Evolutionary conservation across 2,888 invertebrate genomes (phyloP).

Genomic region (Eupithecia abbreviata): DNA sequence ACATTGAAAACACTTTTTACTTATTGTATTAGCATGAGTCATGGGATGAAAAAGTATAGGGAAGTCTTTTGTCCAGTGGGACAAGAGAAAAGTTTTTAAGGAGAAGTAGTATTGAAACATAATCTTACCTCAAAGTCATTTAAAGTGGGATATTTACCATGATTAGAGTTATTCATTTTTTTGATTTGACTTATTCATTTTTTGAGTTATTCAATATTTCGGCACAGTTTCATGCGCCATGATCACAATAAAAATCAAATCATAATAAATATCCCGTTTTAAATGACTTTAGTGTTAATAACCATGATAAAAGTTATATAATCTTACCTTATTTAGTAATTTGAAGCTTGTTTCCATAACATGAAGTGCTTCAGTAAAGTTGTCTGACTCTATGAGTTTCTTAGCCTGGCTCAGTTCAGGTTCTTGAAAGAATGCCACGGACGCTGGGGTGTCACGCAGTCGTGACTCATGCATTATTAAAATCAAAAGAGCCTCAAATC

Average conservation of each 20-base stretch:
- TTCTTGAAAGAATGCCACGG: slow-evolving; percentile 86
- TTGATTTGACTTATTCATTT: no score
- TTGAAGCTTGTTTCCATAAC: slow-evolving; percentile 87
- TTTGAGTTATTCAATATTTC: no score
- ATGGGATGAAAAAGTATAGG: not conserved
- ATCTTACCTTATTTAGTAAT: slow-evolving; percentile 80
- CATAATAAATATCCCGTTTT: no score
- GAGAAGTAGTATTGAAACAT: not conserved
- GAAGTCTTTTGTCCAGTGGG: not conserved
- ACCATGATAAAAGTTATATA: not conserved
- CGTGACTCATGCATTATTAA: slow-evolving; percentile 82
- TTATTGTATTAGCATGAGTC: not conserved
- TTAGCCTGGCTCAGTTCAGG: slow-evolving; percentile 86
- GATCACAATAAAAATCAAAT: no score
- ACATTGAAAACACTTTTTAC: not conserved
- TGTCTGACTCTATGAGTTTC: slow-evolving; percentile 82
- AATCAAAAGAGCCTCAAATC: slow-evolving; percentile 86
- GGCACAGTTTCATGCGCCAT: no score
- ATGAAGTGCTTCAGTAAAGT: slow-evolving; percentile 85
- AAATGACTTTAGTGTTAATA: no score
- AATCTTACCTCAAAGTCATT: no score
- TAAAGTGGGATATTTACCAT: no score
- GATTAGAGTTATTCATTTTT: no score
- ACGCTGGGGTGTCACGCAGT: slow-evolving; percentile 83
- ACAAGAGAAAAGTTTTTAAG: not conserved